Evolutionary conservation across 2,797 vertebrate genomes (phyloP).

Genomic region (Microcaecilia unicolor): DNA sequence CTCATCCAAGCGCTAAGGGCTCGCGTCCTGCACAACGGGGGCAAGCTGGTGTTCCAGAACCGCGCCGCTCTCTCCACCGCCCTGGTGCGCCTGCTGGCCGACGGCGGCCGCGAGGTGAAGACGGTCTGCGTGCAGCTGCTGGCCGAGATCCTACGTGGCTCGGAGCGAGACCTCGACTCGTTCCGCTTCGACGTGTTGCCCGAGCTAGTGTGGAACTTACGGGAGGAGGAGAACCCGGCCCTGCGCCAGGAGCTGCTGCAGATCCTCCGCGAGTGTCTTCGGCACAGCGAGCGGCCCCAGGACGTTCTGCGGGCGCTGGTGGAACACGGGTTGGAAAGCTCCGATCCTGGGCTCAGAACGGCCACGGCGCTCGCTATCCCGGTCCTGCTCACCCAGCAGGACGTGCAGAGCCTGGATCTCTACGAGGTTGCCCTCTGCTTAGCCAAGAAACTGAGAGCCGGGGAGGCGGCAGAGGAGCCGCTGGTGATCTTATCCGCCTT

Average conservation of each 20-base stretch:
- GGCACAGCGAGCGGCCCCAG: conserved; percentile 15
- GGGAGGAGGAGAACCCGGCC: conserved; percentile 24
- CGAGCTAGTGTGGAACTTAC: conserved; percentile 20
- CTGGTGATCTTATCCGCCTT: conserved; percentile 29
- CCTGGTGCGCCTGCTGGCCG: conserved; percentile 26
- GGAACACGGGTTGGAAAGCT: conserved; percentile 32
- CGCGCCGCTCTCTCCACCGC: conserved; percentile 27
- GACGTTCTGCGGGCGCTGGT: conserved; percentile 27
- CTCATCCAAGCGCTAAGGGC: conserved; percentile 32
- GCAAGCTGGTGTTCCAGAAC: conserved; percentile 20
- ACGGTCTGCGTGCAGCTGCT: conserved; percentile 31
- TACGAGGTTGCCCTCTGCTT: conserved; percentile 25
- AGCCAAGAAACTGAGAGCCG: conserved; percentile 21
- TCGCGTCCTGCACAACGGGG: conserved; percentile 24
- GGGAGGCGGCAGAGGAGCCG: conserved; percentile 21
- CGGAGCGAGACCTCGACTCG: conserved; percentile 16
- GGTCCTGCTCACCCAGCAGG: conserved; percentile 26
- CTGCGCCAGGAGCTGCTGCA: conserved; percentile 34
- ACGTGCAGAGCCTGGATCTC: conserved; percentile 19
- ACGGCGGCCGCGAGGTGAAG: conserved; percentile 24
- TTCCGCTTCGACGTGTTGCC: conserved; percentile 33
- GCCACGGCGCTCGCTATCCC: conserved; percentile 29
- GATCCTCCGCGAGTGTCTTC: conserved; percentile 27
- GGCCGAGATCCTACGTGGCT: conserved; percentile 26
- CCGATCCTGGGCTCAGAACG: conserved; percentile 23